phyloP scores from a whole-genome alignment of 2,797 vertebrate genomes.

The Alcedo quadribrachys region DNA sequence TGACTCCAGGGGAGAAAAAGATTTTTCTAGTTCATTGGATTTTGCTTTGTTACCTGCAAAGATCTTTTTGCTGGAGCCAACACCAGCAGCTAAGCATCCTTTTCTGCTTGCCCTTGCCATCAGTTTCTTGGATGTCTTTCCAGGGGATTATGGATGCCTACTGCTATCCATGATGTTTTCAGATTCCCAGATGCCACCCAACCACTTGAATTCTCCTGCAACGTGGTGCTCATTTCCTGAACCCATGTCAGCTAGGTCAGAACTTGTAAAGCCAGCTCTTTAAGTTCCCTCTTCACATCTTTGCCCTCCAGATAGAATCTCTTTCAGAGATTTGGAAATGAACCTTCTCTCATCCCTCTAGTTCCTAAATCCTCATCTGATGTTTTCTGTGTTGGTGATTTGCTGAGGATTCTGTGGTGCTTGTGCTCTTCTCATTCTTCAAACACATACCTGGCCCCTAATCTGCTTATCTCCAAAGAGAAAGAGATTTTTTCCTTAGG shows the following conservation, averaged over 20 bases:
- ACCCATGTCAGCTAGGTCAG: slow-evolving; percentile 35
- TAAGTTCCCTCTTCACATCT: neutral
- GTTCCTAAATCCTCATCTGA: neutral
- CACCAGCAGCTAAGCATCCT: neutral
- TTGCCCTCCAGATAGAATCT: neutral
- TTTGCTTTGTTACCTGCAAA: slow-evolving; percentile 12
- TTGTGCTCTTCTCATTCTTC: neutral
- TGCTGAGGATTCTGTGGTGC: neutral
- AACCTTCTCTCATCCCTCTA: neutral
- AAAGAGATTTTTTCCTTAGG: neutral
- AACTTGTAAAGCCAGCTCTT: neutral
- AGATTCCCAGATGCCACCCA: slow-evolving; percentile 43
- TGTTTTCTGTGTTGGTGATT: neutral
- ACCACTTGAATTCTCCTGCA: slow-evolving; percentile 17
- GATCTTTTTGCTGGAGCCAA: neutral
- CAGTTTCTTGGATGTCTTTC: slow-evolving; percentile 45
- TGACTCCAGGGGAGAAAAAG: slow-evolving; percentile 32
- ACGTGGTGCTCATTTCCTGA: slow-evolving; percentile 17
- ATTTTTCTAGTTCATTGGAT: neutral
- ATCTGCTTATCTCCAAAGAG: neutral
- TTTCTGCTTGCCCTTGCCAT: slow-evolving; percentile 11
- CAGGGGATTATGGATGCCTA: slow-evolving; percentile 44
- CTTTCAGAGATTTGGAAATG: neutral
- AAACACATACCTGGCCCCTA: neutral
- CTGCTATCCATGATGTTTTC: slow-evolving; percentile 53